A percentile compares a stretch with the other conserved stretches of the same genome.
Evolutionary conservation across 2,797 vertebrate species (phyloP).

Genomic region (Poeciliopsis paucimaculata): DNA sequence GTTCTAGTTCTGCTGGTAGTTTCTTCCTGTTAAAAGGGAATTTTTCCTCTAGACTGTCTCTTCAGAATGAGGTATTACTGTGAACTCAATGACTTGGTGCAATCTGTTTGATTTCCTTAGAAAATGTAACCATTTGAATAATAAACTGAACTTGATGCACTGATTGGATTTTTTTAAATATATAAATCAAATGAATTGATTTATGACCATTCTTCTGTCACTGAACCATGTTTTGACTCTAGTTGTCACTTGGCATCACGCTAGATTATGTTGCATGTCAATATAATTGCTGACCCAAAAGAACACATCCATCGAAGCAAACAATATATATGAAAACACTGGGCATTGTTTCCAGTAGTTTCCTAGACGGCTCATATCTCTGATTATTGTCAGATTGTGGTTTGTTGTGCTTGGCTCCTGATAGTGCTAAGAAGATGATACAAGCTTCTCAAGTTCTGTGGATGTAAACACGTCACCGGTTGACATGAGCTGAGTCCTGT

Average conservation of each 20-base stretch:
- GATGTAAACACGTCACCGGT: constrained; percentile 66
- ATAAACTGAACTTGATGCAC: neutral
- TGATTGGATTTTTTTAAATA: neutral
- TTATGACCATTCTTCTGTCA: constrained; percentile 1
- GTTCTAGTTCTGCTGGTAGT: neutral
- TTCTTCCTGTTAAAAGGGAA: neutral
- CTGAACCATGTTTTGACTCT: neutral
- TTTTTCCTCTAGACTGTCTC: neutral
- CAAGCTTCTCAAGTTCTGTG: constrained; percentile 54
- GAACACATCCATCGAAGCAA: neutral
- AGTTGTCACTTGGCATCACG: neutral
- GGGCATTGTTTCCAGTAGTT: constrained; percentile 11
- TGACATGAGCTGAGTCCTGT: constrained; percentile 51
- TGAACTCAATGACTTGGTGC: no score
- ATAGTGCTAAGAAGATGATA: constrained; percentile 33
- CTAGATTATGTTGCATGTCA: neutral
- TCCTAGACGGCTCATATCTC: constrained; percentile 24
- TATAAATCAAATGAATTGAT: neutral
- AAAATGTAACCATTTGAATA: neutral
- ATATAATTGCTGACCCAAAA: neutral
- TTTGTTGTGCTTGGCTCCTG: constrained; percentile 46
- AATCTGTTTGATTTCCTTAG: neutral
- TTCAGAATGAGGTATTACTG: neutral
- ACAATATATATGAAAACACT: neutral
- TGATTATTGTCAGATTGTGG: constrained; percentile 61